Conservation (phyloP, 92 coral and sea anemone species). For the Siderastrea siderea region DNA sequence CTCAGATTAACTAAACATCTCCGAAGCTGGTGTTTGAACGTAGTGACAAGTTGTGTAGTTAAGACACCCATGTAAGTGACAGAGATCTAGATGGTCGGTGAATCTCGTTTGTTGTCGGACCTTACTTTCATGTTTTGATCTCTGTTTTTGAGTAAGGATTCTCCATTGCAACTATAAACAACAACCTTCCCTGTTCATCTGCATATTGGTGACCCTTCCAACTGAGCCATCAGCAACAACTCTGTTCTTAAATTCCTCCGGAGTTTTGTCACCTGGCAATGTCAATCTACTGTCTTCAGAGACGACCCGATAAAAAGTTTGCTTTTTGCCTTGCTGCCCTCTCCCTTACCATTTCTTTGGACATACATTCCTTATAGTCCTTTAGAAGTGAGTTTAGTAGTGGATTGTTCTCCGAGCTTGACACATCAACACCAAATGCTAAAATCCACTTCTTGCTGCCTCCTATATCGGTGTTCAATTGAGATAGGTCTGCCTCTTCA, state of each 20-base stretch:
- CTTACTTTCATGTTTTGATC: too few relatives aligned
- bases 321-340: conserved; percentile 26
- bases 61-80: too few relatives aligned
- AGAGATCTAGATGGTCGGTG: too few relatives aligned
- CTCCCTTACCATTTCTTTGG: conserved; percentile 9
- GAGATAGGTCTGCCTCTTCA: not conserved
- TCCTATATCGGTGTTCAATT: conserved; percentile 13
- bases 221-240: conserved; percentile 39
- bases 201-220: conserved; percentile 21
- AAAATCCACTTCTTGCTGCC: conserved; percentile 14
- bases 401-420: conserved; percentile 31
- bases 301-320: conserved; percentile 10
- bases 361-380: conserved; percentile 21
- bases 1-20: too few relatives aligned
- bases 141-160: conserved; percentile 13
- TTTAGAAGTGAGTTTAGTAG: conserved; percentile 5
- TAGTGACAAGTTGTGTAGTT: too few relatives aligned
- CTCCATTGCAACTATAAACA: conserved; percentile 54
- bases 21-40: too few relatives aligned
- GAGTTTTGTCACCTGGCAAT: conserved; percentile 14
- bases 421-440: conserved; percentile 31
- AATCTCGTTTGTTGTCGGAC: too few relatives aligned
- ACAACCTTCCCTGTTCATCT: conserved; percentile 51
- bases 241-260: conserved; percentile 17
- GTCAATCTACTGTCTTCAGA: conserved; percentile 12